A percentile compares a stretch with the other conserved stretches of the same genome.
phyloP scores from a whole-genome alignment of 2,888 invertebrate genomes.

The Cistogaster globosa region DNA sequence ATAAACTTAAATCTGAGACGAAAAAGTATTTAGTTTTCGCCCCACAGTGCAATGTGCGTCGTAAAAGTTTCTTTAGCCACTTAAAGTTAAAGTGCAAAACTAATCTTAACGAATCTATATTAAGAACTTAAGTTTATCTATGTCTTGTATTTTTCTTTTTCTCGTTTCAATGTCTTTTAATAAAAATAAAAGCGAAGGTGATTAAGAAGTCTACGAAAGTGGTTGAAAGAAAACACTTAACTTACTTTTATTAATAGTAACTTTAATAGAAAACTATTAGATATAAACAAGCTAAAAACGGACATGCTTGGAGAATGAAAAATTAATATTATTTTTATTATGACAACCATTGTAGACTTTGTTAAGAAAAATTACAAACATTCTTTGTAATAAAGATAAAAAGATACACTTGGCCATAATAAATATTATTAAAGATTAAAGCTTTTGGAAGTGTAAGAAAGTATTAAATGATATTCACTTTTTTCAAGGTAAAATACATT shows the following conservation, averaged over 20 bases:
- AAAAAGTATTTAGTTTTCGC: too few species aligned
- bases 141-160: neutral
- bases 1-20: too few species aligned
- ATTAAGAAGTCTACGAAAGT: neutral
- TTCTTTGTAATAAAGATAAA: neutral
- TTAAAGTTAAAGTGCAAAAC: neutral
- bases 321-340: neutral
- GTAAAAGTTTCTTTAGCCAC: conserved; percentile 52
- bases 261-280: neutral
- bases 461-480: too few species aligned
- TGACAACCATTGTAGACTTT: neutral
- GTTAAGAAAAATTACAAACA: neutral
- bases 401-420: neutral
- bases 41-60: neutral
- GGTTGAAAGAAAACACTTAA: neutral
- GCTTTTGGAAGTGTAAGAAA: neutral
- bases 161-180: too few species aligned
- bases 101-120: neutral
- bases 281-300: neutral
- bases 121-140: conserved; percentile 21
- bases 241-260: neutral
- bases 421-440: neutral
- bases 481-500: neutral
- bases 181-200: neutral
- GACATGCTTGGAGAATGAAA: too few species aligned